phyloP scores from a whole-genome alignment of 2,797 vertebrate genomes.

The Micrastur ruficollis region DNA sequence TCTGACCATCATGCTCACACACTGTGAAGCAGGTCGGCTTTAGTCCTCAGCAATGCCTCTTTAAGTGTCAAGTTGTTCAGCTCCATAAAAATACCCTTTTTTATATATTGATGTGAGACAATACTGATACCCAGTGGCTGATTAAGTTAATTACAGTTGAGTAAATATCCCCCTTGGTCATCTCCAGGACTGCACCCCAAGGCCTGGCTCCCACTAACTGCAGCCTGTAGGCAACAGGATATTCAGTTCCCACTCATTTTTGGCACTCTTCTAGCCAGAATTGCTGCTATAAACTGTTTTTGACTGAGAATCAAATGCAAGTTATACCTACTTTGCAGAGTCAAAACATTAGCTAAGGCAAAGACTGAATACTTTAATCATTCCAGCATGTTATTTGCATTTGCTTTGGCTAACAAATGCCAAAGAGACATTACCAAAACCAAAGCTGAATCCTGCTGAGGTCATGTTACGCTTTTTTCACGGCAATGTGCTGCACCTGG shows the following conservation, averaged over 20 bases:
- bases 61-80: neutral
- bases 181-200: neutral
- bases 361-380: conserved; percentile 4
- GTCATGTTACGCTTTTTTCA: neutral
- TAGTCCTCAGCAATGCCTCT: neutral
- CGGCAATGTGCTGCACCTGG: conserved; percentile 8
- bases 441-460: conserved; percentile 2
- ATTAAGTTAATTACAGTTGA: conserved; percentile 69
- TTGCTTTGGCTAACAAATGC: conserved; percentile 46
- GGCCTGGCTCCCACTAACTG: neutral
- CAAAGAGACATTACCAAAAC: neutral
- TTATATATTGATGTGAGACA: conserved; percentile 50
- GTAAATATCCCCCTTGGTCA: conserved; percentile 34
- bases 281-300: neutral
- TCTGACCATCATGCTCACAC: neutral
- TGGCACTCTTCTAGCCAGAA: neutral
- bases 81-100: conserved; percentile 15
- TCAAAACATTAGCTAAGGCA: conserved; percentile 36
- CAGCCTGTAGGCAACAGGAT: neutral
- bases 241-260: neutral
- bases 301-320: neutral
- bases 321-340: neutral
- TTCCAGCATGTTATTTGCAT: conserved; percentile 49
- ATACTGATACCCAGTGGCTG: conserved; percentile 69
- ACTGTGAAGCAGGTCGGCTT: neutral